Base-by-base conservation (phyloP, 2,888 invertebrate species). In the Meloe dianella region DNA sequence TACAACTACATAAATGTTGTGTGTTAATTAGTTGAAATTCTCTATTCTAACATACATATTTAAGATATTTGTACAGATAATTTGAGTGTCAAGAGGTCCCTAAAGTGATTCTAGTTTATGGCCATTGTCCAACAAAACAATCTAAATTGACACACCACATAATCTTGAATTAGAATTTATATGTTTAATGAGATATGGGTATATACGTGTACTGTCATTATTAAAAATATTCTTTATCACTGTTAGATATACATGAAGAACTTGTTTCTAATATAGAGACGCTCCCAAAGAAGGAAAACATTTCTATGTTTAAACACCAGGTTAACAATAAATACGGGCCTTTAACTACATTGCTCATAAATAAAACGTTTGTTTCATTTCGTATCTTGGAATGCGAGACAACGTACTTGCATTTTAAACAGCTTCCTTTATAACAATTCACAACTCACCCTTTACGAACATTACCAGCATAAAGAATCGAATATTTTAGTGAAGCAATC, bases 341-440 rank as follows among this genome's bases (percentile, higher is more conserved):
- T 65, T 65, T 59, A 65, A 58, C 54, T 62, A 66, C 65, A 57
- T 59, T 63, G 63, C 63, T 66, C 63, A 66, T 66, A 66, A 66
- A 66, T 66, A 66, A 66, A 66, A 66, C 65, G 65, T 66, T 66
- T 66, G 61, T 66, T 66, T 66, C 65, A 66, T 61, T 66, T 66
- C 65, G 58, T 59, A 61, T 54, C 66, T 63, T 63, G 66, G 66
- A 66, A 66, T 66, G 66, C 57, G 62, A 66, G 51, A 63, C 58
- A 54, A 66, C 47, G 65, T 65, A 65, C 60, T 65, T 51, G 61
- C 30, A 41, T 61, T 65, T 64, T 65, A 65, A 60, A 60, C 35
- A 60, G 60, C 60, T 60, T 60, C 60, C 60, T 60, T 60, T 60
- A 60, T 60, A 60, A 60, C 38, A 60, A 60, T 54, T 54, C 54